phyloP scores from a whole-genome alignment of 2,888 invertebrate genomes.

The Ochropleura plecta region DNA sequence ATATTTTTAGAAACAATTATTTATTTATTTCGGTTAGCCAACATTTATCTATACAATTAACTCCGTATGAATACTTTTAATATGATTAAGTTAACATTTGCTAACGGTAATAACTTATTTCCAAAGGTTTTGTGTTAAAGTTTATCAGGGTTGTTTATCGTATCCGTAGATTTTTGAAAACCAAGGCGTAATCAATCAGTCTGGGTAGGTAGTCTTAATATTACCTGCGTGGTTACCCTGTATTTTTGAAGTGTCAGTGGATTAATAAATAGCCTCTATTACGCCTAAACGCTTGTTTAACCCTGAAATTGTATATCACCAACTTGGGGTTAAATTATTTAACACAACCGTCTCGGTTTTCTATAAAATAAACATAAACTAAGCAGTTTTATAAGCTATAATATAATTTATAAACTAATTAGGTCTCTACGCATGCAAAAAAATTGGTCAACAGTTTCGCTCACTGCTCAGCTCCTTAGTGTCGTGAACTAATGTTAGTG shows the following conservation, averaged over 20 bases:
- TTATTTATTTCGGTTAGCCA: neutral
- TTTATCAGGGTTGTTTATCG: neutral
- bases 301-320: conserved; percentile 10
- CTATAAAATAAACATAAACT: neutral
- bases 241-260: conserved; percentile 16
- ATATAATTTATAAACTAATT: neutral
- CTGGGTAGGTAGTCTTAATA: neutral
- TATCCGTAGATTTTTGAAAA: neutral
- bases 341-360: neutral
- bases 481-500: too few species aligned
- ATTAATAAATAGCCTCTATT: conserved; percentile 23
- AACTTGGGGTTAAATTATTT: conserved; percentile 5
- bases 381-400: neutral
- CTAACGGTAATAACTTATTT: neutral
- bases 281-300: conserved; percentile 15
- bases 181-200: neutral
- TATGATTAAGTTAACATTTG: neutral
- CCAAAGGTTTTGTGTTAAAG: neutral
- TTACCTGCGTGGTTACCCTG: conserved; percentile 1
- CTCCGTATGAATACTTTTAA: neutral
- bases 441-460: neutral
- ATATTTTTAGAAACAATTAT: neutral
- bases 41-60: neutral
- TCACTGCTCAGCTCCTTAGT: too few species aligned
- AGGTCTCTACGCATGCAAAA: neutral